Percentiles rank a stretch among this genome's conserved stretches.
phyloP scores from a whole-genome alignment of 2,888 invertebrate species.

The Campoletis raptor region DNA sequence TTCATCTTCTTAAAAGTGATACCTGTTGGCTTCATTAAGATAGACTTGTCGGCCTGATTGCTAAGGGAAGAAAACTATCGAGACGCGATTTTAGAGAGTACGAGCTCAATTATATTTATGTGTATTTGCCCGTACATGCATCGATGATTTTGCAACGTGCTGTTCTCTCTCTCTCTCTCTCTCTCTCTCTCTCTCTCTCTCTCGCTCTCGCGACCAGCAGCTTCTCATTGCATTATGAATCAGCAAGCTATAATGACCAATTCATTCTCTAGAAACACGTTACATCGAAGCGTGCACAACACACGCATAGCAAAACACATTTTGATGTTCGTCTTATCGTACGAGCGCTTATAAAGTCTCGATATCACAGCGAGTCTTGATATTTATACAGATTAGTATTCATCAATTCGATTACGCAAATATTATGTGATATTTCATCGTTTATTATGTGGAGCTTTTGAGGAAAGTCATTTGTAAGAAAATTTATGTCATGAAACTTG shows the following conservation, averaged over 20 bases:
- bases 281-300: constrained; percentile 69
- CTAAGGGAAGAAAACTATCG: constrained; percentile 51
- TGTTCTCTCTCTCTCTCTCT: constrained; percentile 21
- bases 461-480: not conserved
- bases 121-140: constrained; percentile 35
- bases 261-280: constrained; percentile 80
- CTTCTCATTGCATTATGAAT: constrained; percentile 78
- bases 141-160: constrained; percentile 39
- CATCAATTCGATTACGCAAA: constrained; percentile 3
- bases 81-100: constrained; percentile 25
- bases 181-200: not conserved
- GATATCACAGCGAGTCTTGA: not conserved
- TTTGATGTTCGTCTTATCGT: constrained; percentile 11
- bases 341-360: not conserved
- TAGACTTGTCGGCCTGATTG: constrained; percentile 66
- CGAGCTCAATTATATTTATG: constrained; percentile 29
- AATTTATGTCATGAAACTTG: not conserved
- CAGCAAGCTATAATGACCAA: constrained; percentile 80
- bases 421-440: constrained; percentile 3
- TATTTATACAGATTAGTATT: not conserved
- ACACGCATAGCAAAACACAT: not conserved
- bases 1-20: constrained; percentile 15
- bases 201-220: constrained; percentile 57
- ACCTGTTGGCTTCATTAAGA: constrained; percentile 67
- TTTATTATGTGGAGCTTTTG: not conserved